Evolutionary conservation across 1,140 invertebrate genomes (phyloP), one percentile per base, ranked within the genome.

Genomic region (Euura saliciscinereae): DNA sequence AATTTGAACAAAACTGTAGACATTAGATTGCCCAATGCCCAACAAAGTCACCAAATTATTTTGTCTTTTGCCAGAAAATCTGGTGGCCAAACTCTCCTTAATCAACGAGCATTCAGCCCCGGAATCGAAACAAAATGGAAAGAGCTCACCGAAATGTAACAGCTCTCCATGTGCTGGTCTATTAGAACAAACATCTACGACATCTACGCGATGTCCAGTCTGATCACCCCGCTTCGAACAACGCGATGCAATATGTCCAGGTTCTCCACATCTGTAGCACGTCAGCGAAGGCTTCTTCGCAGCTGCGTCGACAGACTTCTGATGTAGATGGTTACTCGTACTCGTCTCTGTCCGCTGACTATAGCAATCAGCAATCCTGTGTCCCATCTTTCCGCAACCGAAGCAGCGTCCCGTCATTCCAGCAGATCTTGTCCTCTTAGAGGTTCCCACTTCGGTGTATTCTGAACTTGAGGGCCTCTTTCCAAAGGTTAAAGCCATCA

Each of bases 101-200:
- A 77, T 72, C 1, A 73, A n/a, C 13, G 71, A 77, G 46, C 73
- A 77, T 67, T 75, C 76, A 7, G 76, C 76, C 28, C 70, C 71
- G 7, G 76, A 75, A 65, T 77, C 67, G 51, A 71, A 75, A 67
- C 64, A 73, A 70, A 75, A 77, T 66, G 5, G 4, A 66, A 68
- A 77, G n/a, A 13, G 44, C 74, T 75, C 76, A 77, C 68, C 76
- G 1, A 2, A 43, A 10, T 75, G 71, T 2, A 2, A 2, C 43
- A 73, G 42, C 6, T 3, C 6, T 28, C 73, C 76, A 59, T 2
- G 10, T 8, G 13, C 51, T 11, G 51, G 6, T 6, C 13, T n/a
- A 59, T 11, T 59, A 3, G 43, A 4, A 10, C 65, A 70, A 5
- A 73, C 1, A 43, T 73, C 51, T 10, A 51, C 65, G 1, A 73